These are phyloP conservation scores for Eremobia ochroleuca DNA, from an alignment of 2,888 invertebrate genomes.

Conservation along the genomic window DNA sequence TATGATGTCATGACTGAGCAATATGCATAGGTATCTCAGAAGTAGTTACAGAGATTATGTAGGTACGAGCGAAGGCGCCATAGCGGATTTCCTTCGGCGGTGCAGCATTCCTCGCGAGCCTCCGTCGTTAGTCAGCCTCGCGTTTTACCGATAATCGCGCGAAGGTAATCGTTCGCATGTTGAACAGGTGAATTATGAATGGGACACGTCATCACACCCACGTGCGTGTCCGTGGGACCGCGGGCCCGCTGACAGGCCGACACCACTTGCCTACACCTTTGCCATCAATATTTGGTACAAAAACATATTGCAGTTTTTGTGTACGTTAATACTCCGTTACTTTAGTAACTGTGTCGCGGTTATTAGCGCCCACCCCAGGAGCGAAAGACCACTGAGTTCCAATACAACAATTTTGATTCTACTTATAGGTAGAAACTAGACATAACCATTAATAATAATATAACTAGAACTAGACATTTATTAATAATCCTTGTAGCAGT, in stretches of 20 bases:
- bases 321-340: no score
- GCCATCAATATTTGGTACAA: constrained; percentile 10
- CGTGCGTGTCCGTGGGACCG: constrained; percentile 65
- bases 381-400: no score
- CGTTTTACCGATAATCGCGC: constrained; percentile 79
- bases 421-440: no score
- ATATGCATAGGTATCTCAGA: constrained; percentile 75
- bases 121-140: constrained; percentile 83
- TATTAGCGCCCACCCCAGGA: no score
- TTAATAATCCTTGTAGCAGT: no score
- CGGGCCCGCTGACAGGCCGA: constrained; percentile 63
- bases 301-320: no score
- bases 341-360: no score
- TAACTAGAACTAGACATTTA: no score
- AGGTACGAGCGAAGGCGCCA: constrained; percentile 83
- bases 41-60: constrained; percentile 70
- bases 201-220: constrained; percentile 80
- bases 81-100: constrained; percentile 89
- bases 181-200: constrained; percentile 86
- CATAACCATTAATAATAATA: no score
- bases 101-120: constrained; percentile 87
- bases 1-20: constrained; percentile 84
- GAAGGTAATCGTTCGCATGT: constrained; percentile 77
- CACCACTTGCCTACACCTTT: constrained; percentile 11
- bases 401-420: no score